Evolutionary conservation across 2,113 vertebrate genomes (phyloP), one percentile per base, ranked within the genome.

Genomic region (Pagrus major): DNA sequence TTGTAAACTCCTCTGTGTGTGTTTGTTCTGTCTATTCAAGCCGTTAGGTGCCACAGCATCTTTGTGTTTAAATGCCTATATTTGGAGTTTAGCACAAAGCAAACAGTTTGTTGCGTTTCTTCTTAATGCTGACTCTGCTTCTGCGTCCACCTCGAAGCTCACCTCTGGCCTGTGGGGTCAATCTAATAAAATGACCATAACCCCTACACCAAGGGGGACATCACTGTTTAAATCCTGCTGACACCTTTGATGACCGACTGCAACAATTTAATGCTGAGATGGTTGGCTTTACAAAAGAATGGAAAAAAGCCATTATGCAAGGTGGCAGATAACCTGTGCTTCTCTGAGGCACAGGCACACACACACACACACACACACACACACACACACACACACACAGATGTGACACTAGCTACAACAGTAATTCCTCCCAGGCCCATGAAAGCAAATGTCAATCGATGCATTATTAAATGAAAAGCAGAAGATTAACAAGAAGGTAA

Each of bases 151-250:
- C 74, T 80, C 39, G 9, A 69, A 60, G 61, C 42, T 89, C 72
- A 86, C 74, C 91, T 88, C 67, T 84, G 77, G 23, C 84, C 80
- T 23, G 15, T 27, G 18, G 68, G 87, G 81, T 88, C 84, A 86
- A 9, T 58, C 58, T 55, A 61, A 66, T 73, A 79, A 87, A 86
- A 73, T 68, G 51, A 20, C 11, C 10, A 41, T 33, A 63, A 47
- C 46, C 54, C n/a, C 21, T 39, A 54, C 25, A 20, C 31, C 72
- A 37, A 71, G 52, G 11, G 12, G 37, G 4, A 27, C 27, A 46
- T 70, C 31, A 42, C 20, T 1, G 4, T 54, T 49, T 52, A 21
- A 18, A 54, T 14, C 33, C 74, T 58, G 55, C 75, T 85, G 73
- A 72, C 67, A 69, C 52, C 39, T 41, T 44, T 3, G 72, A 82